Percentiles rank a stretch among this genome's conserved stretches.
Conservation (phyloP, 2,797 vertebrate genomes). For the Enteromius fasciolatus region DNA sequence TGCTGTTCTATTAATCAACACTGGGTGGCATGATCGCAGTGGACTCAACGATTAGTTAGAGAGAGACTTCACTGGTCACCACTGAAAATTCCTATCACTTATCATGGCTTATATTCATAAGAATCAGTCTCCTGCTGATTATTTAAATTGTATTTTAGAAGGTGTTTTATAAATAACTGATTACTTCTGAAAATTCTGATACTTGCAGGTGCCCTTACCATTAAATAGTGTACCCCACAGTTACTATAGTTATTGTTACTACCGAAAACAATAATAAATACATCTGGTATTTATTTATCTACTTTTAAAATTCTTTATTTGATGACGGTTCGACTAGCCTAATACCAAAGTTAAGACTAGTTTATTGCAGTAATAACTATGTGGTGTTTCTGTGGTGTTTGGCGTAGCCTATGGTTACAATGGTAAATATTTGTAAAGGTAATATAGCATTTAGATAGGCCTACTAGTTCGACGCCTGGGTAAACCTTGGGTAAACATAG, state of each 20-base stretch:
- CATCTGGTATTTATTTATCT: background rate
- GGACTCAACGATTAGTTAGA: constrained; percentile 27
- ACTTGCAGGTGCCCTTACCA: background rate
- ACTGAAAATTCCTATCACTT: background rate
- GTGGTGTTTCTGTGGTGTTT: background rate
- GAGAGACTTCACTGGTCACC: background rate
- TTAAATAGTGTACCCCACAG: background rate
- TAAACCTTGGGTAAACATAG: constrained; percentile 4
- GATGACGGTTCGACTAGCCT: background rate
- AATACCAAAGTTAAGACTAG: background rate
- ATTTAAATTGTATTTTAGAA: background rate
- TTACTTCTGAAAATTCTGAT: background rate
- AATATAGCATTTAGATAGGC: constrained; percentile 1
- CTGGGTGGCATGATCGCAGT: constrained; percentile 60
- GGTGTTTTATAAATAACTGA: background rate
- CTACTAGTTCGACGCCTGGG: background rate
- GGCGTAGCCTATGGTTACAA: background rate
- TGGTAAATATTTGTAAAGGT: background rate
- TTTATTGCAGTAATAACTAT: constrained; percentile 8
- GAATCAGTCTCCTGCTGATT: background rate
- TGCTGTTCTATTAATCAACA: constrained; percentile 59
- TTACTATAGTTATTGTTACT: constrained; percentile 7
- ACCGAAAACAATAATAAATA: background rate
- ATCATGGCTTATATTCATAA: background rate
- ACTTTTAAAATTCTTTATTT: background rate